Percentiles rank a stretch among this genome's conserved stretches.
phyloP scores from a whole-genome alignment of 2,888 invertebrate species.

The Atrina japonica region DNA sequence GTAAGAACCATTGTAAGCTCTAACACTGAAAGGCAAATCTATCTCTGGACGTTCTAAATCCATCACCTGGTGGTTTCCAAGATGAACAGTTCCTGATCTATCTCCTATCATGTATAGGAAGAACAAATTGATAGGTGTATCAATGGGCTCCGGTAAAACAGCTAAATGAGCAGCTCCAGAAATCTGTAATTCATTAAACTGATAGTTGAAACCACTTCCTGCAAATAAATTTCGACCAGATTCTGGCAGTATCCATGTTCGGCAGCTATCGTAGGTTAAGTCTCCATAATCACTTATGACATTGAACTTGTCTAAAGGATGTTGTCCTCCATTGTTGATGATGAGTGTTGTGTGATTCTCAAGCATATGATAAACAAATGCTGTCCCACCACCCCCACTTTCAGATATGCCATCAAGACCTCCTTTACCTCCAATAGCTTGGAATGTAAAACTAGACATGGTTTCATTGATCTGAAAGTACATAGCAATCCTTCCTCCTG shows the following conservation, averaged over 20 bases:
- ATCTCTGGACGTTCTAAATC: constrained; percentile 62
- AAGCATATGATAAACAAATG: constrained; percentile 61
- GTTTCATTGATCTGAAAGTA: constrained; percentile 67
- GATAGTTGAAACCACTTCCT: constrained; percentile 51
- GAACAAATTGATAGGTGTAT: constrained; percentile 52
- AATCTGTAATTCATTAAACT: constrained; percentile 65
- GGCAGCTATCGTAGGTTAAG: constrained; percentile 58
- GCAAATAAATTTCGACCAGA: constrained; percentile 61
- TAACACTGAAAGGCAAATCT: constrained; percentile 65
- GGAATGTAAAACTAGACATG: constrained; percentile 63
- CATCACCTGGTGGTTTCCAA: constrained; percentile 62
- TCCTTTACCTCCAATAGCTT: constrained; percentile 58
- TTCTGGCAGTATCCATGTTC: constrained; percentile 64
- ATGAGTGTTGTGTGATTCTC: constrained; percentile 64
- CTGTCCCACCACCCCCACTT: constrained; percentile 66
- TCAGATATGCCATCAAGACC: constrained; percentile 52
- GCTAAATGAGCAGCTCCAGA: constrained; percentile 66
- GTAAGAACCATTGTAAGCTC: constrained; percentile 61
- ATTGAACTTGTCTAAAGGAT: constrained; percentile 51
- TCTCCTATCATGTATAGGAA: constrained; percentile 74
- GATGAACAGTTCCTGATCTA: constrained; percentile 69
- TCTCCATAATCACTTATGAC: constrained; percentile 58
- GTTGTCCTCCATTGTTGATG: constrained; percentile 60
- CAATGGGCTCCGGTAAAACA: constrained; percentile 53
- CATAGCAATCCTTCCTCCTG: constrained; percentile 68